Conservation (phyloP, 2,888 invertebrate genomes). For the Drosophila quasianomalipes region DNA sequence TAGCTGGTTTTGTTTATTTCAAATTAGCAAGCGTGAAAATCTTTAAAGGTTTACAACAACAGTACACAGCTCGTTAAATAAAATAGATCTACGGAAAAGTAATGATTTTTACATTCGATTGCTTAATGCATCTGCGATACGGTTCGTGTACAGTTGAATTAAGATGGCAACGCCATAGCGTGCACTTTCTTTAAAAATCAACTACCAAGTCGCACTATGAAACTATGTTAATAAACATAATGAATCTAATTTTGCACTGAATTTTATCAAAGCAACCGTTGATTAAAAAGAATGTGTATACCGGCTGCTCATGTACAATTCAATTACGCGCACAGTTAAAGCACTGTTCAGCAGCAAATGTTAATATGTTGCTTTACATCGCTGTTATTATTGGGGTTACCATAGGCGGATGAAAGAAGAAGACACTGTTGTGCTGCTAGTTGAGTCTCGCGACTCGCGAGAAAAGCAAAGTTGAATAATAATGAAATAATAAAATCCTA, state of each 20-base stretch:
- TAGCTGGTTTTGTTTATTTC: background rate
- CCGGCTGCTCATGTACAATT: background rate
- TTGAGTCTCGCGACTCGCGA: constrained; percentile 48
- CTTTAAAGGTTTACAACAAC: background rate
- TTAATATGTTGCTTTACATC: background rate
- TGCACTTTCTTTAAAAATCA: background rate
- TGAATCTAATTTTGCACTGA: background rate
- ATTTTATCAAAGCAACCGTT: background rate
- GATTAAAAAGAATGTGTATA: background rate
- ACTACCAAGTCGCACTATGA: background rate
- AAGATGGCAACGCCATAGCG: background rate
- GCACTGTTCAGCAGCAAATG: background rate
- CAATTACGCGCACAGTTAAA: background rate
- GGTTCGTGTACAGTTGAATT: background rate
- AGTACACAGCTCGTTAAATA: background rate
- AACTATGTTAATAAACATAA: background rate
- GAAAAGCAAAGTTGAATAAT: constrained; percentile 37
- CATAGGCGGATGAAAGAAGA: constrained; percentile 27
- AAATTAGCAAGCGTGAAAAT: background rate
- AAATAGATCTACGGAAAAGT: background rate
- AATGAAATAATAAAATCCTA: constrained; percentile 39
- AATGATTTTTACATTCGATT: background rate
- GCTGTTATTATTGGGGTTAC: constrained; percentile 28
- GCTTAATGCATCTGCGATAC: background rate
- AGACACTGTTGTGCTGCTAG: constrained; percentile 39